These are phyloP conservation scores for Globicephala melas DNA, from an alignment of 2,113 vertebrate genomes.

Conservation along the genomic window DNA sequence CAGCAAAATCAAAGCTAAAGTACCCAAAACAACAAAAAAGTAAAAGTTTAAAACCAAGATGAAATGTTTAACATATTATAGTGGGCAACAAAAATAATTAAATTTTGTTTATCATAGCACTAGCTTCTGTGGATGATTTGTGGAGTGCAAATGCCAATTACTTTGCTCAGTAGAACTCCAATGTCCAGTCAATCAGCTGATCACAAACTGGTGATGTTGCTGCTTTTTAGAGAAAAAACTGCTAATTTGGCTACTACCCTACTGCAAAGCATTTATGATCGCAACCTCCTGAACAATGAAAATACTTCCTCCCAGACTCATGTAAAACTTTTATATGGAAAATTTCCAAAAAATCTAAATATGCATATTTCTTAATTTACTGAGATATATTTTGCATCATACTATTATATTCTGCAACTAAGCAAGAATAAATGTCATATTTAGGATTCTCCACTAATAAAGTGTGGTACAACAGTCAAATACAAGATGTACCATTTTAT, in stretches of 20 bases:
- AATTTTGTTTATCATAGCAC: neutral
- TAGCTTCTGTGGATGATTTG: neutral
- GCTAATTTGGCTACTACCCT: constrained; percentile 55
- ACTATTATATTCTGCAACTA: constrained; percentile 46
- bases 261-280: constrained; percentile 59
- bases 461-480: neutral
- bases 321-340: constrained; percentile 57
- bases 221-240: neutral
- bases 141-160: neutral
- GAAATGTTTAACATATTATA: neutral
- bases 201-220: neutral
- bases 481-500: constrained; percentile 12
- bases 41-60: neutral
- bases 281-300: constrained; percentile 48
- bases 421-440: constrained; percentile 58
- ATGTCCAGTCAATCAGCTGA: neutral
- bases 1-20: constrained; percentile 9
- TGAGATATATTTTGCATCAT: constrained; percentile 55
- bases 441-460: constrained; percentile 35
- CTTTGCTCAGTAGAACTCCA: neutral
- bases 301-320: constrained; percentile 48
- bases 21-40: neutral
- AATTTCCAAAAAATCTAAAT: constrained; percentile 49
- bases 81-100: neutral
- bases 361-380: constrained; percentile 63